Evolutionary conservation across 1,140 invertebrate genomes (phyloP).

Genomic region (Lepidurus packardi): DNA sequence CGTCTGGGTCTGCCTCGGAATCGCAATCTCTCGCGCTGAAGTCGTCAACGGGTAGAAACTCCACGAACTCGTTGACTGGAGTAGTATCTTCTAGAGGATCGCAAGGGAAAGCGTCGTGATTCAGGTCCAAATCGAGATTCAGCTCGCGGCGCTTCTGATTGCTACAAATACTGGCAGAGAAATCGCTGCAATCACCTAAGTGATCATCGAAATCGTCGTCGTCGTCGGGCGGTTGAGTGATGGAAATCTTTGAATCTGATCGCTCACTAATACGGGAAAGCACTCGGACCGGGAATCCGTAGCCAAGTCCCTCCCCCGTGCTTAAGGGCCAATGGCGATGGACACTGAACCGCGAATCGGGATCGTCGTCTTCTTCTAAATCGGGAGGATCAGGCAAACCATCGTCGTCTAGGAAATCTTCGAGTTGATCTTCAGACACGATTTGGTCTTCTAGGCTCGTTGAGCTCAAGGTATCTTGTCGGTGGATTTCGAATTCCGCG

Average conservation of each 20-base stretch:
- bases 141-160: not conserved
- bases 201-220: constrained; percentile 24
- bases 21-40: not conserved
- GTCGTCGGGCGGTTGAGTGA: not conserved
- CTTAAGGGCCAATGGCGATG: constrained; percentile 20
- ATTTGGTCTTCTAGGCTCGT: constrained; percentile 35
- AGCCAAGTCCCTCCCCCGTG: constrained; percentile 23
- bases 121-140: not conserved
- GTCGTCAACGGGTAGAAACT: not conserved
- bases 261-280: constrained; percentile 33
- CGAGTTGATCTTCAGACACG: constrained; percentile 31
- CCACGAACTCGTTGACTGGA: constrained; percentile 31
- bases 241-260: constrained; percentile 33
- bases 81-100: constrained; percentile 29
- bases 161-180: constrained; percentile 30
- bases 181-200: constrained; percentile 31
- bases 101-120: not conserved
- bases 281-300: constrained; percentile 33
- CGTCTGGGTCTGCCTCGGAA: not conserved
- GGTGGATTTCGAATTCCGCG: constrained; percentile 27
- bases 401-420: constrained; percentile 33
- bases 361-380: constrained; percentile 28
- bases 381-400: constrained; percentile 29
- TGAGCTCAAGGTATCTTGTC: constrained; percentile 35
- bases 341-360: not conserved